Base-by-base conservation (phyloP, 2,113 vertebrate species). In the Lasiurus cinereus region DNA sequence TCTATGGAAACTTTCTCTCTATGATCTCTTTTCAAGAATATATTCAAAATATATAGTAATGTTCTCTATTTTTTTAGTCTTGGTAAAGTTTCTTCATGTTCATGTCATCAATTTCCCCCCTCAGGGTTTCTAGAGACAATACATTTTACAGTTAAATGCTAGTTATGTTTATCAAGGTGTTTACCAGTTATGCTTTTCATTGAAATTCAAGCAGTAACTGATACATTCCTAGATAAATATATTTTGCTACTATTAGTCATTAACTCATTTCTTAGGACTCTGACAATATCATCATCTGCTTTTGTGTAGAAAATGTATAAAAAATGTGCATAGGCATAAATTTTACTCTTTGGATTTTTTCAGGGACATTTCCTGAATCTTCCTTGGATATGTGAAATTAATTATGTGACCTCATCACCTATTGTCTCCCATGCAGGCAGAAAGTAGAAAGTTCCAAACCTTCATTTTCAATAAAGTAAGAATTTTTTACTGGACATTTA, bases 11-110 rank as follows among this genome's bases (percentile, higher is more conserved):
- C 82, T 96, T 90, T 96, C 64, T 89, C 52, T 90, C 43, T 95
- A 77, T 85, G 73, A 90, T 94, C 59, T 93, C 29, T 90, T 95
- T 94, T 96, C 88, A 97, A 96, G 88, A 94, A 90, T 94, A 95
- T 86, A 27, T 90, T 97, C 76, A 92, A 93, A 97, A 82, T 83
- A 90, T 78, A 86, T n/a, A 83, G 64, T 66, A 69, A 93, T 83
- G 15, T 33, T 93, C 46, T 83, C 78, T 94, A 93, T 96, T 96
- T 94, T 88, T 94, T 94, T 96, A 91, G 83, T 93, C 43, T 90
- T 95, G 48, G 88, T 92, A 85, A 93, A 92, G 69, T 85, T 85
- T 96, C 52, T 96, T 92, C 62, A 0, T 83, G 21, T 96, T 90
- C n/a, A 84, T 90, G 33, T 94, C 66, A 96, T 90, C 29, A 15